Evolutionary conservation across 2,113 vertebrate genomes (phyloP).

Genomic region (Spea bombifrons): DNA sequence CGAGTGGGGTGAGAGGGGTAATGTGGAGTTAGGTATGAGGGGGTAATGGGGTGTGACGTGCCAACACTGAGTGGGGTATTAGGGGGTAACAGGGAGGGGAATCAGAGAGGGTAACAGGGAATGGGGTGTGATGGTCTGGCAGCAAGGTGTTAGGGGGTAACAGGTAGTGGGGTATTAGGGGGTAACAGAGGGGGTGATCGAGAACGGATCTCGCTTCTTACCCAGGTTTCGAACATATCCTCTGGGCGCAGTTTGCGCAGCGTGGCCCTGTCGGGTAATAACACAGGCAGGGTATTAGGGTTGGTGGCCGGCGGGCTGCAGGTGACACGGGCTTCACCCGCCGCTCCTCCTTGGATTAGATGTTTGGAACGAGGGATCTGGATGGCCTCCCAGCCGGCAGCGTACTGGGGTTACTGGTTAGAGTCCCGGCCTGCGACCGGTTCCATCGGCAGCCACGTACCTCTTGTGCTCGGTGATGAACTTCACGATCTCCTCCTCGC

Average conservation of each 20-base stretch:
- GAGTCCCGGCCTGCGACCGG: too few relatives aligned
- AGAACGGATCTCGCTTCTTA: conserved; percentile 61
- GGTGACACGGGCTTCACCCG: too few relatives aligned
- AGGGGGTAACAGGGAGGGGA: not conserved
- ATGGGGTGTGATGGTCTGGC: not conserved
- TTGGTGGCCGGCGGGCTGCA: too few relatives aligned
- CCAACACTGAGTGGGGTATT: too few relatives aligned
- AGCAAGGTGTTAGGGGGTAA: not conserved
- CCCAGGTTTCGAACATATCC: conserved; percentile 97
- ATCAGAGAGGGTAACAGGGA: rapidly evolving
- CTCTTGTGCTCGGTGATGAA: conserved; percentile 87
- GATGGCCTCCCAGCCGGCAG: too few relatives aligned
- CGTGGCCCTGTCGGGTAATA: conserved; percentile 76
- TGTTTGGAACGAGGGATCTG: too few relatives aligned
- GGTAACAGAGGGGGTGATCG: rapidly evolving
- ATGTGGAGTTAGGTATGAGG: too few relatives aligned
- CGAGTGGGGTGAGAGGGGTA: too few relatives aligned
- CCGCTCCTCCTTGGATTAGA: too few relatives aligned
- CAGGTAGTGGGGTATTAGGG: not conserved
- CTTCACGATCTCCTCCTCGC: conserved; percentile 86
- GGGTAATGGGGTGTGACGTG: too few relatives aligned
- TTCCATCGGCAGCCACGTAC: conserved; percentile 57
- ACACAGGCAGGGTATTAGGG: conserved; percentile 18
- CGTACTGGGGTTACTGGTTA: not conserved
- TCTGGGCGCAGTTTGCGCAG: conserved; percentile 89